phyloP scores from a whole-genome alignment of 2,113 vertebrate genomes.

The Pseudois nayaur region DNA sequence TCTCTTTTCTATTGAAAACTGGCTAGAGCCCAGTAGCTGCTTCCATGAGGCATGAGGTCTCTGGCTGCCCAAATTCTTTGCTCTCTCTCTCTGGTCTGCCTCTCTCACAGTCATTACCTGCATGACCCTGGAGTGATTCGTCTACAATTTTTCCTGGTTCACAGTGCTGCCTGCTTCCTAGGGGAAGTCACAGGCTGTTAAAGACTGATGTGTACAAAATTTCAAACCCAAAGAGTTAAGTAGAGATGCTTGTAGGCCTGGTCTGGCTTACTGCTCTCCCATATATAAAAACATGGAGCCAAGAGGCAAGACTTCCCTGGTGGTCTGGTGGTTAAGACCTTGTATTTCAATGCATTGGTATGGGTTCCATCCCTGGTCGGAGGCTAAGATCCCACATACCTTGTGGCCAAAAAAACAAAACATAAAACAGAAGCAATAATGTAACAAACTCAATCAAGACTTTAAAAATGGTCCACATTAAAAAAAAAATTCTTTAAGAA shows the following conservation, averaged over 20 bases:
- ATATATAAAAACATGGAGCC: not conserved
- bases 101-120: not conserved
- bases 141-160: not conserved
- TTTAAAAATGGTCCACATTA: not conserved
- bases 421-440: not conserved
- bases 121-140: not conserved
- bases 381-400: not conserved
- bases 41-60: not conserved
- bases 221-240: not conserved
- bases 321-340: not conserved
- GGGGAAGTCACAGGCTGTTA: not conserved
- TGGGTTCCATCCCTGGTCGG: not conserved
- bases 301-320: not conserved
- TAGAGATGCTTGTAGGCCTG: not conserved
- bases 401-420: not conserved
- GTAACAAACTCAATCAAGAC: not conserved
- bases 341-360: not conserved
- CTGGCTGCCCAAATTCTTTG: rapidly evolving
- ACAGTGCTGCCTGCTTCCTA: not conserved
- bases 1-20: not conserved
- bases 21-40: not conserved
- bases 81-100: not conserved
- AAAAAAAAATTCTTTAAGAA: not conserved
- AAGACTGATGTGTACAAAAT: not conserved
- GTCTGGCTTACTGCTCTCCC: not conserved